phyloP scores from a whole-genome alignment of 1,140 invertebrate species.

The Plodia interpunctella region DNA sequence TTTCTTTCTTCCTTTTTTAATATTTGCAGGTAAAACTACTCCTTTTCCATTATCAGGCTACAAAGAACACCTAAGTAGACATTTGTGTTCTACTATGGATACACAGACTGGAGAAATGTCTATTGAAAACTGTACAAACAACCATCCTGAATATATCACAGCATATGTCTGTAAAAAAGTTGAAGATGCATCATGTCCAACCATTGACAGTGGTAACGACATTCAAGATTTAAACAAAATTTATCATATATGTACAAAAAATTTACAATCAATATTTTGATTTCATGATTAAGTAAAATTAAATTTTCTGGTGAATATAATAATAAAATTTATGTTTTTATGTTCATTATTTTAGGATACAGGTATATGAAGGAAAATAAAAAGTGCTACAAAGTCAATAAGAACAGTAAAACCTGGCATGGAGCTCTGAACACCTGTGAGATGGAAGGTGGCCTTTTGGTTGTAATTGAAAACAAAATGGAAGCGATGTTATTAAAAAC shows the following conservation, averaged over 20 bases:
- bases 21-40: not conserved
- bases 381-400: not conserved
- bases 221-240: not conserved
- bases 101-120: not conserved
- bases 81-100: not conserved
- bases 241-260: too few relatives aligned
- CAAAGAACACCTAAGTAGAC: not conserved
- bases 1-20: too few relatives aligned
- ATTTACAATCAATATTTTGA: too few relatives aligned
- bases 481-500: not conserved
- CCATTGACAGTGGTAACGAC: not conserved
- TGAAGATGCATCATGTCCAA: not conserved
- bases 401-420: not conserved
- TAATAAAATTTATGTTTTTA: too few relatives aligned
- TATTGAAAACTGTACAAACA: not conserved
- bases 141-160: not conserved
- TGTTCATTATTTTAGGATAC: not conserved
- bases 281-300: too few relatives aligned
- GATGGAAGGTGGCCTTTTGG: not conserved
- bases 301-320: too few relatives aligned
- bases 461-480: not conserved
- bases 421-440: not conserved
- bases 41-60: not conserved
- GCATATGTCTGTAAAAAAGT: not conserved
- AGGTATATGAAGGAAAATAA: not conserved